Evolutionary conservation across 2,113 vertebrate species (phyloP).

Genomic region (Pomatostomus ruficeps): DNA sequence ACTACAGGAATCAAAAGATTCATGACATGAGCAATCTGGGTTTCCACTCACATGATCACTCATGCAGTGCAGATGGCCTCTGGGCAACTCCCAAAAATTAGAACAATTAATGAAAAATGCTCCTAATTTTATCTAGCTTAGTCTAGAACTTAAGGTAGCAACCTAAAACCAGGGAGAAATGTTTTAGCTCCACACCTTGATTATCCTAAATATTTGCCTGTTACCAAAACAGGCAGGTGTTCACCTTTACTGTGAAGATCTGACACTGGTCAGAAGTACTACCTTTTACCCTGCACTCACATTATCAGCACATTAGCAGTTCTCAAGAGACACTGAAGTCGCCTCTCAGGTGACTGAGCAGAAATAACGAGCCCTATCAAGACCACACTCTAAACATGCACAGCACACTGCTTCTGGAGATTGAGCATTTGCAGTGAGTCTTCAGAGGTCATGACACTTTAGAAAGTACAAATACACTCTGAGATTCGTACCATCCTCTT

Average conservation of each 20-base stretch:
- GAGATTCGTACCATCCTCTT: not conserved
- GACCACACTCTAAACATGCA: not conserved
- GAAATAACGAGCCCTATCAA: not conserved
- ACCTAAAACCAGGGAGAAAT: not conserved
- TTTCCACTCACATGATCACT: not conserved
- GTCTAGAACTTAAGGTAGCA: not conserved
- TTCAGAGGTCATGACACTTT: not conserved
- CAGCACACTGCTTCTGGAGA: not conserved
- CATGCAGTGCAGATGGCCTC: not conserved
- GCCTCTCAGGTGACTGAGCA: not conserved
- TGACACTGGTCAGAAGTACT: not conserved
- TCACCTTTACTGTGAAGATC: not conserved
- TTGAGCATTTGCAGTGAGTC: not conserved
- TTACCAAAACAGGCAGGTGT: not conserved
- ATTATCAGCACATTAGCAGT: not conserved
- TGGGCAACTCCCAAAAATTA: not conserved
- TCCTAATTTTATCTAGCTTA: not conserved
- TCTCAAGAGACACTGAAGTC: not conserved
- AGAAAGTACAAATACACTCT: not conserved
- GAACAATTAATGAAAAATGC: not conserved
- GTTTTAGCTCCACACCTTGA: not conserved
- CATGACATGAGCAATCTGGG: not conserved
- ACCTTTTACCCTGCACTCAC: not conserved
- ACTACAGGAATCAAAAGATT: not conserved
- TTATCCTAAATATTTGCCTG: not conserved